A percentile compares a stretch with the other conserved stretches of the same genome.
Conservation (phyloP, 2,797 vertebrate species). For the Hoplostethus atlanticus region DNA sequence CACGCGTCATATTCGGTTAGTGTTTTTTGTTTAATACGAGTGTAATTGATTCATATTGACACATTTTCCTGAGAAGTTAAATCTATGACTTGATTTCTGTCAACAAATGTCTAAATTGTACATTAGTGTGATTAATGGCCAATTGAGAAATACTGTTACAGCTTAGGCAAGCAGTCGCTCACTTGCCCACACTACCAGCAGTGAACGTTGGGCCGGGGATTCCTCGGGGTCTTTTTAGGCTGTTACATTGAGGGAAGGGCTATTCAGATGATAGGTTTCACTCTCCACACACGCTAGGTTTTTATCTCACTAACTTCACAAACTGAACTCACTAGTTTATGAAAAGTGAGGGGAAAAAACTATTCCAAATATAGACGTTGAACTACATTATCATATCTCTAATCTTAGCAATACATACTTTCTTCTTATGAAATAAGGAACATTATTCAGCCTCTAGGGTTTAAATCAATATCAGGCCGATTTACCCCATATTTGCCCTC, state of each 20-base stretch:
- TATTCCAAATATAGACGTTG: no score
- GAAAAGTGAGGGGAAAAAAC: no score
- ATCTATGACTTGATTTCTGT: neutral
- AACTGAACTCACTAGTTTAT: no score
- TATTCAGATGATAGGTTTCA: neutral
- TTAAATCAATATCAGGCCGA: no score
- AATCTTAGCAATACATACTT: no score
- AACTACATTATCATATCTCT: no score
- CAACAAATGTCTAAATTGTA: neutral
- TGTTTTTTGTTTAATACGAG: no score
- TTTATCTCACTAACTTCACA: neutral
- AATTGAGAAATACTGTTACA: neutral
- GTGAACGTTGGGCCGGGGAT: neutral
- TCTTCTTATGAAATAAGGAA: no score
- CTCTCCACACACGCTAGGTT: neutral
- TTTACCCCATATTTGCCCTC: no score
- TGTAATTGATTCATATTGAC: neutral
- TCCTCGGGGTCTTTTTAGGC: neutral
- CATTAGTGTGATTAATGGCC: neutral
- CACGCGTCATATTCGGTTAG: no score
- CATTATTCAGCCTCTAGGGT: no score
- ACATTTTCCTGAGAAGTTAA: neutral
- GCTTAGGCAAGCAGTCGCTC: neutral
- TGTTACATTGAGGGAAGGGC: no score
- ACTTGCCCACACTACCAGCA: neutral